A percentile compares a stretch with the other conserved stretches of the same genome.
phyloP scores from a whole-genome alignment of 2,888 invertebrate species.

The Cataglyphis rosenhaueri region DNA sequence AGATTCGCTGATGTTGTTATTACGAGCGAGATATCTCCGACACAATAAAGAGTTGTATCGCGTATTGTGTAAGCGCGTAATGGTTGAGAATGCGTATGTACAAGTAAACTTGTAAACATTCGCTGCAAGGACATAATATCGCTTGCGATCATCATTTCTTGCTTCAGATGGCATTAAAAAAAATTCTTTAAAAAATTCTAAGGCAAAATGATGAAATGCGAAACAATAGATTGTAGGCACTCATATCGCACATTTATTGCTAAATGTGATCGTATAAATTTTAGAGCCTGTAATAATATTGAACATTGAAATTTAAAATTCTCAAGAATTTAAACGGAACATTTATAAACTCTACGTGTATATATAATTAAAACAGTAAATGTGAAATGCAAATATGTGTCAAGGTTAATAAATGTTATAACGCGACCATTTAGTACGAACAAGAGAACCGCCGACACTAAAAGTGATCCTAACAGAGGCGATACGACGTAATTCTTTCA shows the following conservation, averaged over 20 bases:
- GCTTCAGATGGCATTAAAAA: background rate
- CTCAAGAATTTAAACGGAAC: background rate
- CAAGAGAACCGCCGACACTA: background rate
- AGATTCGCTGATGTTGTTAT: constrained; percentile 28
- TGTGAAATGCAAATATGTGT: constrained; percentile 3
- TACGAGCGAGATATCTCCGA: constrained; percentile 32
- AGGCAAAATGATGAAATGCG: background rate
- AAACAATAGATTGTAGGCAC: background rate
- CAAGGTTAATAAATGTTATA: background rate
- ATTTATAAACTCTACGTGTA: background rate
- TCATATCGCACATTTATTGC: background rate
- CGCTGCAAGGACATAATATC: constrained; percentile 13
- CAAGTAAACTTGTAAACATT: constrained; percentile 62
- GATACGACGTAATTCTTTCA: background rate
- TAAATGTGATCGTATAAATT: background rate
- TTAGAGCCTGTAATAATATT: background rate
- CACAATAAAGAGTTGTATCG: constrained; percentile 28
- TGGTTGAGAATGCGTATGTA: constrained; percentile 58
- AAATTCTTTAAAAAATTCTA: background rate
- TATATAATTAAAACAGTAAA: background rate
- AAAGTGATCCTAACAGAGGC: background rate
- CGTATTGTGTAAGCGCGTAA: constrained; percentile 62
- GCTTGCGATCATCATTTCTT: constrained; percentile 5
- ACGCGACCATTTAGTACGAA: background rate
- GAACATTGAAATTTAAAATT: background rate